These are phyloP conservation scores for Branchipolynoe longqiensis DNA, from an alignment of 2,888 invertebrate species.

Conservation along the genomic window DNA sequence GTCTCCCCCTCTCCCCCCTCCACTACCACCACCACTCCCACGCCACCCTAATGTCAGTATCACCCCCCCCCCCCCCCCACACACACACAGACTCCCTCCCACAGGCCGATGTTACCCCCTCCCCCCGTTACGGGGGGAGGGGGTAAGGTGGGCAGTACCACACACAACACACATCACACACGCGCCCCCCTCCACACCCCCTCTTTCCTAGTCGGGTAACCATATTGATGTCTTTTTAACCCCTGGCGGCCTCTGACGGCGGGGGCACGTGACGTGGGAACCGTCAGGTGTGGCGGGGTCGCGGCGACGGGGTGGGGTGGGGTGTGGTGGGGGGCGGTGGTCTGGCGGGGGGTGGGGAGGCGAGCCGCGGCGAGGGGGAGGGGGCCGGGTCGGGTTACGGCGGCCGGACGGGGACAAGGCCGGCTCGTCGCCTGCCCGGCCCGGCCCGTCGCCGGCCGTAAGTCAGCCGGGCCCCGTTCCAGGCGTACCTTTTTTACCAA, in stretches of 20 bases:
- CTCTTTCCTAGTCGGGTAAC: neutral
- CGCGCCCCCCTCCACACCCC: neutral
- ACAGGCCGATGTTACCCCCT: too few species aligned
- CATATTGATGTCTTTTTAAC: constrained; percentile 53
- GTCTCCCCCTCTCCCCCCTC: neutral
- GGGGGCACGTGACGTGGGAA: constrained; percentile 16
- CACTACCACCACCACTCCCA: neutral
- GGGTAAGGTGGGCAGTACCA: too few species aligned
- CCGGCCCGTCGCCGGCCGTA: neutral
- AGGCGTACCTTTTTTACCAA: too few species aligned
- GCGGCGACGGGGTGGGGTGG: too few species aligned
- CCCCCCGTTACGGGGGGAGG: constrained; percentile 7
- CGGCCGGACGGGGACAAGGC: constrained; percentile 17
- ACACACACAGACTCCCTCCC: too few species aligned
- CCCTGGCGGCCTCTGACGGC: neutral
- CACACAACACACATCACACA: too few species aligned
- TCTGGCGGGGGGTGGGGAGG: neutral
- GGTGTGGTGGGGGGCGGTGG: neutral
- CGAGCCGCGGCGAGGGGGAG: neutral
- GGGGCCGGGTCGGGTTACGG: constrained; percentile 32
- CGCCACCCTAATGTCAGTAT: neutral
- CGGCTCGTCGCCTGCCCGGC: neutral
- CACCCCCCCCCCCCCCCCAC: neutral
- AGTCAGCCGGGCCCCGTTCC: neutral
- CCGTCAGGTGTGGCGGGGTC: constrained; percentile 35